Conservation (phyloP, 2,797 vertebrate species). For the Syngnathus acus region DNA sequence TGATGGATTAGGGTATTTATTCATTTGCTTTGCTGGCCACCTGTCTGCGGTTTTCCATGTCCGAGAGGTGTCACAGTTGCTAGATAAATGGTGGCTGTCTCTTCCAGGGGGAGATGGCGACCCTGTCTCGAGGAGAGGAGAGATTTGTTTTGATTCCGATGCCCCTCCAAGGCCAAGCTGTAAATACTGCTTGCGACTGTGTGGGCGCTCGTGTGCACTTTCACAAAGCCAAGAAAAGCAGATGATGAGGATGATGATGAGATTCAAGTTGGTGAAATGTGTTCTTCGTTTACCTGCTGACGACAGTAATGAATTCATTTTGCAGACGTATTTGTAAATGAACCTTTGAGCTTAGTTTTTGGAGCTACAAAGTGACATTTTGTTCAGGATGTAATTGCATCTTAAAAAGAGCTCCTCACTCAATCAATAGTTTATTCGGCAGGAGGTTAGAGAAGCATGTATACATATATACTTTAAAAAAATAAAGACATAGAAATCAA, state of each 20-base stretch:
- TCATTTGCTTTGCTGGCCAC: conserved; percentile 49
- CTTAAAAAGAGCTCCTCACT: conserved; percentile 30
- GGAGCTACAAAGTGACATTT: neutral
- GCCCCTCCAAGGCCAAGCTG: conserved; percentile 19
- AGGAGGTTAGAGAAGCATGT: conserved; percentile 8
- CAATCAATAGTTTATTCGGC: conserved; percentile 34
- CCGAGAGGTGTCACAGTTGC: conserved; percentile 29
- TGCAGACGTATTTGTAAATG: conserved; percentile 8
- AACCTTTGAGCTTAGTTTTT: neutral
- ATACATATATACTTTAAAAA: neutral
- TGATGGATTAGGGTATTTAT: conserved; percentile 56
- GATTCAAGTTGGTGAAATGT: conserved; percentile 36
- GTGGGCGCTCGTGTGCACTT: conserved; percentile 12
- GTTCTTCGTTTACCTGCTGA: conserved; percentile 22
- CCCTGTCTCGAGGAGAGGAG: conserved; percentile 24
- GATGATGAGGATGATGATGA: conserved; percentile 9
- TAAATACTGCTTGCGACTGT: conserved; percentile 27
- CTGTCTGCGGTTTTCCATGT: conserved; percentile 23
- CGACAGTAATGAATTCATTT: conserved; percentile 9
- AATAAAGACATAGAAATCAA: too few species aligned
- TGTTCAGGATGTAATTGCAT: conserved; percentile 30
- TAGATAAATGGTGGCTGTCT: conserved; percentile 32
- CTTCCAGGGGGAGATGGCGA: conserved; percentile 22
- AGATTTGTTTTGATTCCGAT: conserved; percentile 44
- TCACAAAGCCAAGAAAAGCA: conserved; percentile 11